Evolutionary conservation across 2,113 vertebrate genomes (phyloP).

Genomic region (Callocephalon fimbriatum): DNA sequence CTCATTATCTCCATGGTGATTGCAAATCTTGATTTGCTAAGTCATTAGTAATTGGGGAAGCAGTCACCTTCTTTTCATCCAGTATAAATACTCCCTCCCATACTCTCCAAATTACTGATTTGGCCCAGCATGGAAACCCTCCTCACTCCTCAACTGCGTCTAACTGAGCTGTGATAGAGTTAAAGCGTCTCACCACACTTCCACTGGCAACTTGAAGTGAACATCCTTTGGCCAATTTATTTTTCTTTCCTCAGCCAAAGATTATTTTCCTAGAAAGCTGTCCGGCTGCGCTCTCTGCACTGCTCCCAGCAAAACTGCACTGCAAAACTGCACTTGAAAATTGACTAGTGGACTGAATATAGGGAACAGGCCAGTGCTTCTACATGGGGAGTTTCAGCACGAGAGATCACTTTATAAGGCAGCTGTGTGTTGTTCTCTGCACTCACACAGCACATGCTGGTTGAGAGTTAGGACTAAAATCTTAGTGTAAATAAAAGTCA

Average conservation of each 20-base stretch:
- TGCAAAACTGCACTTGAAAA: neutral
- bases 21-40: neutral
- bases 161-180: neutral
- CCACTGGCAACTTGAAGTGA: neutral
- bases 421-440: neutral
- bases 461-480: neutral
- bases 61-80: neutral
- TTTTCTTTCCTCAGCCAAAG: slow-evolving; percentile 20
- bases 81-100: neutral
- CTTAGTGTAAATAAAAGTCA: neutral
- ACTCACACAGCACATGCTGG: neutral
- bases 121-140: neutral
- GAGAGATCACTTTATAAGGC: neutral
- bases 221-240: slow-evolving; percentile 22
- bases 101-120: neutral
- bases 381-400: neutral
- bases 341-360: neutral
- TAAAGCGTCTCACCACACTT: neutral
- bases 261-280: slow-evolving; percentile 58
- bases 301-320: neutral
- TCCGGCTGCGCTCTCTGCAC: neutral
- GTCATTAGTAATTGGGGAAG: neutral
- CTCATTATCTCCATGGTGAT: neutral
- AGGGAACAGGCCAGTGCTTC: neutral
- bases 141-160: neutral